A percentile compares a stretch with the other conserved stretches of the same genome.
Conservation (phyloP, 1,140 invertebrate species). For the Drosophila leontia region DNA sequence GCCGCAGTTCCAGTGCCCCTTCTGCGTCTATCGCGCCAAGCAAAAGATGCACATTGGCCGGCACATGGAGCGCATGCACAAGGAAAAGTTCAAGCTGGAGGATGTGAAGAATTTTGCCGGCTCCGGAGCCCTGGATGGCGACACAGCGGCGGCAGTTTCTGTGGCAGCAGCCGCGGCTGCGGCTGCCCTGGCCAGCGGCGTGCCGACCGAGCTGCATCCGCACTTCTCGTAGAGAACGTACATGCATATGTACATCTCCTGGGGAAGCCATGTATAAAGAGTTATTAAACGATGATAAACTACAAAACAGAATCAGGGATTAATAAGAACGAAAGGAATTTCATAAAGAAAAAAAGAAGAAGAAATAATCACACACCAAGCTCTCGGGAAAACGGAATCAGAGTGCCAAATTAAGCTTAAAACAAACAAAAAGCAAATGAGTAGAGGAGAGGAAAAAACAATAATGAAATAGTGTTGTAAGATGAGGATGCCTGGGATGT, state of each 20-base stretch:
- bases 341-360: slow-evolving; percentile 21
- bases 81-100: slow-evolving; percentile 87
- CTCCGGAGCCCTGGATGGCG: slow-evolving; percentile 35
- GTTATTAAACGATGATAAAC: slow-evolving; percentile 51
- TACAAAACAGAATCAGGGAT: slow-evolving; percentile 74
- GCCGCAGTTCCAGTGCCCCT: slow-evolving; percentile 92
- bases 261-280: slow-evolving; percentile 30
- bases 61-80: slow-evolving; percentile 94
- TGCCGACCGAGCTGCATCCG: slow-evolving; percentile 66
- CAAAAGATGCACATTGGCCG: slow-evolving; percentile 94
- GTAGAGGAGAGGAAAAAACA: slow-evolving; percentile 25
- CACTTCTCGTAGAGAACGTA: slow-evolving; percentile 69
- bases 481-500: slow-evolving; percentile 43
- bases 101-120: slow-evolving; percentile 73
- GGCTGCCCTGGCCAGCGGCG: slow-evolving; percentile 52
- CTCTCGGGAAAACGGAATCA: slow-evolving; percentile 83
- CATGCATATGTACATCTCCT: not conserved
- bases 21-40: slow-evolving; percentile 92
- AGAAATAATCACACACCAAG: slow-evolving; percentile 64
- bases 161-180: slow-evolving; percentile 64
- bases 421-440: slow-evolving; percentile 36
- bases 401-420: slow-evolving; percentile 81
- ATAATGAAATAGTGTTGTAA: slow-evolving; percentile 62
- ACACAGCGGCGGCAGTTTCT: slow-evolving; percentile 42
- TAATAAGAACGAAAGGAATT: slow-evolving; percentile 43